Evolutionary conservation across 2,797 vertebrate genomes (phyloP).

Genomic region (Sternotherus odoratus): DNA sequence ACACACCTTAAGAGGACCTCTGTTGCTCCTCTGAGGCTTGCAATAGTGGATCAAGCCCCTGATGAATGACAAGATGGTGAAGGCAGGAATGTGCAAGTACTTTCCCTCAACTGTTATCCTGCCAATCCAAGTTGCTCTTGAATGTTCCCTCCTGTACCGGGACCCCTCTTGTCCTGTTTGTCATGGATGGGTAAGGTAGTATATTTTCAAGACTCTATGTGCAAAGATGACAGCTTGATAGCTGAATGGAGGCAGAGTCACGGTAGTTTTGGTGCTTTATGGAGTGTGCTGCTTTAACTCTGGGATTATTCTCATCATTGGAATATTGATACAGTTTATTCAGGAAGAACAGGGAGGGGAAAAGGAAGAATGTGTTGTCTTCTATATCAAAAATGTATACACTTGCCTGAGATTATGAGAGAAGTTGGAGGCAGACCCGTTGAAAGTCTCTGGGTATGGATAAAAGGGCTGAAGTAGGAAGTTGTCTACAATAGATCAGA

Average conservation of each 20-base stretch:
- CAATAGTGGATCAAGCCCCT: background rate
- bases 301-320: background rate
- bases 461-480: too few relatives aligned
- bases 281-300: background rate
- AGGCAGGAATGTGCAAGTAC: background rate
- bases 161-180: background rate
- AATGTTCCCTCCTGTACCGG: background rate
- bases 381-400: too few relatives aligned
- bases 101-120: background rate
- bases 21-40: background rate
- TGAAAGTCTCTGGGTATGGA: background rate
- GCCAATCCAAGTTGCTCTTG: background rate
- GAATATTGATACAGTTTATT: background rate
- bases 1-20: background rate
- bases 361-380: background rate
- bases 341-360: background rate
- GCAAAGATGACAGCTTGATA: background rate
- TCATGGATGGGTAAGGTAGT: background rate
- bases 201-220: background rate
- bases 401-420: background rate
- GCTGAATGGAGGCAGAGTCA: background rate
- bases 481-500: too few relatives aligned
- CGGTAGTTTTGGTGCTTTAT: background rate
- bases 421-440: background rate
- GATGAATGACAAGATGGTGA: background rate